Conservation (phyloP, 2,888 invertebrate genomes). For the Tholera decimalis region DNA sequence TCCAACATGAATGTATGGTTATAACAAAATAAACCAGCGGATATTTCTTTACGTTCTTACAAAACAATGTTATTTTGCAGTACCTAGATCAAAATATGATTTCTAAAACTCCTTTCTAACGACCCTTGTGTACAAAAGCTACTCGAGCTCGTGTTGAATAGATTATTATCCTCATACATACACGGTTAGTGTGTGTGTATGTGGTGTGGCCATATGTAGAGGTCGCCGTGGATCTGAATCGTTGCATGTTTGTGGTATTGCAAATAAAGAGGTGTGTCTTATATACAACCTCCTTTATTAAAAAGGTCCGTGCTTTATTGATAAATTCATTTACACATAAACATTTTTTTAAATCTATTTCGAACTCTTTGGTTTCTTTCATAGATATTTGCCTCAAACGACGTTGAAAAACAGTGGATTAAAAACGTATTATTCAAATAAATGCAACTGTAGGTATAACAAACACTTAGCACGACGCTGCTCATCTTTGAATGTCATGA, state of each 20-base stretch:
- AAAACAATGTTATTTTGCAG: conserved; percentile 26
- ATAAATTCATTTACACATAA: background rate
- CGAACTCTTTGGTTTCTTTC: background rate
- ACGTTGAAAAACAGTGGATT: background rate
- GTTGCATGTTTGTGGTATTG: conserved; percentile 4
- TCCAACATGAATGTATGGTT: background rate
- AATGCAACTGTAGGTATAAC: background rate
- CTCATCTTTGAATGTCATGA: conserved; percentile 44
- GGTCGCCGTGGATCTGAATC: conserved; percentile 7
- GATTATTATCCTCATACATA: too few relatives aligned
- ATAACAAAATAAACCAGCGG: conserved; percentile 20
- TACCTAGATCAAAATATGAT: conserved; percentile 48
- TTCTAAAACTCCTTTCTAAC: conserved; percentile 31
- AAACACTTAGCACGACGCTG: background rate
- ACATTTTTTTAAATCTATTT: background rate
- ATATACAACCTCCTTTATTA: background rate
- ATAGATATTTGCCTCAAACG: background rate
- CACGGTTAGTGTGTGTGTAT: too few relatives aligned
- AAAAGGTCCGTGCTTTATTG: background rate
- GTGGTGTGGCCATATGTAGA: conserved; percentile 13
- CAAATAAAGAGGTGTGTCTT: background rate
- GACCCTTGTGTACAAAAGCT: conserved; percentile 38
- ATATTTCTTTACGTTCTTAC: conserved; percentile 2
- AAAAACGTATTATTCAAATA: background rate
- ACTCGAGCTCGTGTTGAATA: conserved; percentile 37